Base-by-base conservation (phyloP, 2,888 invertebrate species). In the Empis stercorea region DNA sequence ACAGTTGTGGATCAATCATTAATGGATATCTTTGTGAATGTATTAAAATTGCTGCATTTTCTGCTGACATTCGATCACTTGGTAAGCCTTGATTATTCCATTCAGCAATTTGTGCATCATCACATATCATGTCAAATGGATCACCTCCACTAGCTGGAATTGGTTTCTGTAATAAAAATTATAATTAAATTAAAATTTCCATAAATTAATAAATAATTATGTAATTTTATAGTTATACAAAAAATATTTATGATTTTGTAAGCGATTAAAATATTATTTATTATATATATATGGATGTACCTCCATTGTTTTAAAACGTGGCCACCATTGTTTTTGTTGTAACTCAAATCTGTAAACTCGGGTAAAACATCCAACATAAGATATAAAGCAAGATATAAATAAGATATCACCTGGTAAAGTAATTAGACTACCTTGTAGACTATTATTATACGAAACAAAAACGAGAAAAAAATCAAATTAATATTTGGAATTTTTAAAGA, bases 81-180 rank as follows among this genome's bases (percentile, higher is more conserved):
- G 95, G 95, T 43, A 96, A 70, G 0, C 85, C 93, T 67, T 92
- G 89, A 63, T 95, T 95, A 64, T 94, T 93, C 95, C 95, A 96
- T 46, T 79, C 75, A 0, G 95, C 95, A 49, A 95, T 80, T 65
- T 84, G 83, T 0, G 94, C 93, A 66, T 92, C 93, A 61, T 95
- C 93, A 9, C 92, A 89, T 53, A 95, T 72, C 71, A 94, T 76
- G n/a, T 79, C 70, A 46, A 95, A 72, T 0, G 88, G 87, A 66
- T 95, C 92, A 46, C 88, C 70, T 14, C 77, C 81, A 0, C 88
- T 86, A 48, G 81, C 79, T 0, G 91, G 87, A 56, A 95, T 88
- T 55, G 79, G 78, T 0, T 80, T 79, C 73, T 81, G 56, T 14
- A 66, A 56, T 39, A 48, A 27, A 45, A 20, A 20, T n/a, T n/a